Evolutionary conservation across 2,888 invertebrate genomes (phyloP), one percentile per base, ranked within the genome.

Genomic region (Ochropleura leucogaster): DNA sequence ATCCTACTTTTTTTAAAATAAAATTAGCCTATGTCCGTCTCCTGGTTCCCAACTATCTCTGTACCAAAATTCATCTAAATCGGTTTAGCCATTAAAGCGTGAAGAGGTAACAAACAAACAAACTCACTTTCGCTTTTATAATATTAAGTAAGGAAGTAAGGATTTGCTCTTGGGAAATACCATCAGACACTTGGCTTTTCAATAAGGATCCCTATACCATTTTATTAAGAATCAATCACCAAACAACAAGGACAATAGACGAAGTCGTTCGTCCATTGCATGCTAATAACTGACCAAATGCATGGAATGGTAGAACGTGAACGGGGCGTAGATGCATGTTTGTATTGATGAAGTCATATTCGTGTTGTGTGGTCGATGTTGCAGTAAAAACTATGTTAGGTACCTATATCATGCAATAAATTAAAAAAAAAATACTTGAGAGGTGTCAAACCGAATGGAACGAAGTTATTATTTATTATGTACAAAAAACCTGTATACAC

Each of bases 301-400:
- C 6, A 30, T 40, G 30, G 12, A 44, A 1, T 51, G 44, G 3
- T 16, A 4, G 30, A 16, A 74, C 44, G n/a, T 51, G 16, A 4
- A 74, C 2, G 14, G 9, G 30, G 12, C 9, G 16, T 46, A 40
- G 16, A 44, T 44, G 14, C 49, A 51, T 7, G 42, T 70, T 18
- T 20, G 7, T 53, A 12, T 40, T 74, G n/a, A 46, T 75, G 75
- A 75, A 7, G n/a, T 46, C 51, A 64, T 46, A 5, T 46, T 51
- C 76, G 10, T 44, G n/a, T 3, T 60, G 42, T 42, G 72, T 72
- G 40, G 53, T 55, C 72, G 4, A 4, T 9, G 12, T 18, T 42
- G 9, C 4, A 12, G 14, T 44, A 10, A 44, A 44, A 51, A 44
- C 9, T 10, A 68, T 18, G 42, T 65, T 53, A 14, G 8, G 7